Evolutionary conservation across 2,888 invertebrate species (phyloP), one percentile per base, ranked within the genome.

Genomic region (Tinea trinotella): DNA sequence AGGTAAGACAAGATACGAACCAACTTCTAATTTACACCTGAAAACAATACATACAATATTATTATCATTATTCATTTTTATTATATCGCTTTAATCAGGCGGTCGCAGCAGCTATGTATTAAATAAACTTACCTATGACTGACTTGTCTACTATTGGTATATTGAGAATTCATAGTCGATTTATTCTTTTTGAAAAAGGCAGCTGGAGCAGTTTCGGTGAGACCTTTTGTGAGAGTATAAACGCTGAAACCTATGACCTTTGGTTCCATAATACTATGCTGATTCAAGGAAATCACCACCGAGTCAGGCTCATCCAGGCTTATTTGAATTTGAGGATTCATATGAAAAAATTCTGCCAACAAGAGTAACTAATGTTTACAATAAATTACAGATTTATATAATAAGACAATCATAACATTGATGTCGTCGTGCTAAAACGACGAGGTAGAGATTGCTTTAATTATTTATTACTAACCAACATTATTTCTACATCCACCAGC

Each of bases 231-330:
- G 62, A 93, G 74, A 44, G 90, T 89, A 71, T 96, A 96, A 53
- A 95, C 91, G 54, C 95, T 95, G 71, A 96, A 97, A 22, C 97
- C 97, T 59, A 97, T 94, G 3, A 96, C 95, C 86, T 96, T 95
- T 9, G 96, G 96, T 72, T 96, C 96, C 88, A 96, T 93, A 53
- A 96, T 93, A 58, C 94, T 93, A 74, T 96, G 95, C 68, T 96
- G 96, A 71, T 94, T 94, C 9, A 97, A 78, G 0, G 95, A 95
- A 53, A 97, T 91, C 10, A 96, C 90, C 1, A 95, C 91, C 0
- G 71, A 72, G 55, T 74, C 77, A 0, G 70, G 59, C 69, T 95
- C 95, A 63, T 90, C 91, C 22, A 96, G 74, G 48, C 91, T 88
- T 49, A 97, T 72, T 65, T 96, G 92, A 36, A 97, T 85, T 82